phyloP scores from a whole-genome alignment of 1,140 invertebrate genomes.

The Paramacrobiotus metropolitanus region DNA sequence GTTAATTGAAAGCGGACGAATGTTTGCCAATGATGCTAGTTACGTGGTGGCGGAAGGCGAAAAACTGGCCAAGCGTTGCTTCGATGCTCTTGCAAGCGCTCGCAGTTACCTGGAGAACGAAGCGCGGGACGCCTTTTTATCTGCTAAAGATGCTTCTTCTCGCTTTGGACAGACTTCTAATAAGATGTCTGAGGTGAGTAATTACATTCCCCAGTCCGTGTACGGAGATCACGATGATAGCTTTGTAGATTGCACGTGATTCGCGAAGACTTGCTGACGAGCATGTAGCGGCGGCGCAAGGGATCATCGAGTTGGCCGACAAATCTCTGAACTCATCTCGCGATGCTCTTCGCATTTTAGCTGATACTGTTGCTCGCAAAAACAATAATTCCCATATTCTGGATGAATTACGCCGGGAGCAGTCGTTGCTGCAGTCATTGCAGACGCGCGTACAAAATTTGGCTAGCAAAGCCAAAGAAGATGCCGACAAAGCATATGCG shows the following conservation, averaged over 20 bases:
- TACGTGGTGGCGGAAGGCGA: constrained; percentile 3
- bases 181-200: constrained; percentile 44
- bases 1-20: constrained; percentile 7
- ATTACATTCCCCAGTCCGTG: neutral
- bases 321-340: constrained; percentile 55
- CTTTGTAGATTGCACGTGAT: constrained; percentile 44
- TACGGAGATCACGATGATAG: neutral
- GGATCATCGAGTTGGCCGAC: constrained; percentile 46
- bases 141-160: constrained; percentile 52
- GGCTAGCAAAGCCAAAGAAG: constrained; percentile 41
- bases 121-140: constrained; percentile 44
- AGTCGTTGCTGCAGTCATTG: constrained; percentile 7
- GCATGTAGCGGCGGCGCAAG: constrained; percentile 40
- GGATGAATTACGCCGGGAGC: constrained; percentile 17
- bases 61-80: constrained; percentile 8
- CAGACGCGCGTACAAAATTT: constrained; percentile 21
- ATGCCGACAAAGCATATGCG: constrained; percentile 45
- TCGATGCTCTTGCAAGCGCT: constrained; percentile 30
- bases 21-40: constrained; percentile 7
- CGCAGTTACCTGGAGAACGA: constrained; percentile 50
- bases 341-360: constrained; percentile 50
- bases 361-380: constrained; percentile 51
- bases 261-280: constrained; percentile 50
- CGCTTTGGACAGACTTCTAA: constrained; percentile 69
- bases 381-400: constrained; percentile 30